Evolutionary conservation across 37 sponge, comb jelly and placozoan species (phyloP).

Genomic region (Ephydatia muelleri): DNA sequence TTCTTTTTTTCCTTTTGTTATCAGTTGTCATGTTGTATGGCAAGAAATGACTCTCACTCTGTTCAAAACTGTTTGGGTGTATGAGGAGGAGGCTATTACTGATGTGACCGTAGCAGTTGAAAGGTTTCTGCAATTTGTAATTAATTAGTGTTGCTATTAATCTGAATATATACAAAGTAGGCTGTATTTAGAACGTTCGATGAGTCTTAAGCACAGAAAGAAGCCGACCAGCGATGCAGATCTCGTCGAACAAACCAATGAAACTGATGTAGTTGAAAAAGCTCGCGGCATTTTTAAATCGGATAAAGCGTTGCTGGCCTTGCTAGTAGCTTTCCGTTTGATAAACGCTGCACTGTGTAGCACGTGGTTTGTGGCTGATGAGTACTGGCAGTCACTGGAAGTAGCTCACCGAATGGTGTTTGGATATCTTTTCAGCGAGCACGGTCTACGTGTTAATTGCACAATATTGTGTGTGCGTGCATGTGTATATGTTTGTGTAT

Average conservation of each 20-base stretch:
- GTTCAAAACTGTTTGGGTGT: background rate
- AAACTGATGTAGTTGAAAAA: too few species aligned
- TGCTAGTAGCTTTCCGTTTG: constrained; percentile 39
- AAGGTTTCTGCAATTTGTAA: too few species aligned
- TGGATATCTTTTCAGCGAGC: constrained; percentile 55
- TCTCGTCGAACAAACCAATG: too few species aligned
- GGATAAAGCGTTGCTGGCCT: background rate
- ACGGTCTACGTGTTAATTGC: background rate
- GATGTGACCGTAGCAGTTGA: too few species aligned
- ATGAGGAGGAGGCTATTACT: too few species aligned
- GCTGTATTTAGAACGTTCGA: too few species aligned
- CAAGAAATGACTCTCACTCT: background rate
- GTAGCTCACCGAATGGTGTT: constrained; percentile 80
- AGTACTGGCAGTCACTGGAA: constrained; percentile 89
- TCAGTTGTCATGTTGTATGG: too few species aligned
- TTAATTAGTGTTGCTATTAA: too few species aligned
- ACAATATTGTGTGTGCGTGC: background rate
- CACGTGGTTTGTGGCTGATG: constrained; percentile 88
- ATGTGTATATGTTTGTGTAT: background rate
- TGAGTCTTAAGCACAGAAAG: too few species aligned
- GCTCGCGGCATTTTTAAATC: too few species aligned
- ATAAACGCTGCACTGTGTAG: constrained; percentile 60
- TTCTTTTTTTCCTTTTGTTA: background rate
- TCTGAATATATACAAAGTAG: too few species aligned
- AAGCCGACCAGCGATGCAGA: too few species aligned